These are phyloP conservation scores for Teinopalpus imperialis DNA, from an alignment of 2,888 invertebrate genomes.

Conservation along the genomic window DNA sequence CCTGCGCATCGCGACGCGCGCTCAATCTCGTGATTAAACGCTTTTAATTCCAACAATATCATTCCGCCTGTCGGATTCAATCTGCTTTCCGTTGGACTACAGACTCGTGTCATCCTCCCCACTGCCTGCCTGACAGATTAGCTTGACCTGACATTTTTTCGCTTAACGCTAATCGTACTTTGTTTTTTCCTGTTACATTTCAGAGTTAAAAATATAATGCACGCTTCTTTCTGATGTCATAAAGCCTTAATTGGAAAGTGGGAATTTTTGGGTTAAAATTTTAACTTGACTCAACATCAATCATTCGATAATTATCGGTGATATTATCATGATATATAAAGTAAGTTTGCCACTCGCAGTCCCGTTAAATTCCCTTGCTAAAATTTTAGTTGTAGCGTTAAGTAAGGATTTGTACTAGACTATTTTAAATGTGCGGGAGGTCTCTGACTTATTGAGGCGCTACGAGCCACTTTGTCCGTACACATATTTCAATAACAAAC, in stretches of 20 bases:
- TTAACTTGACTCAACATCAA: conserved; percentile 7
- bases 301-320: conserved; percentile 1
- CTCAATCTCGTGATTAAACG: conserved; percentile 75
- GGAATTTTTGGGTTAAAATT: neutral
- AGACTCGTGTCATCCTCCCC: conserved; percentile 54
- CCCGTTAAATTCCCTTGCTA: neutral
- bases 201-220: neutral
- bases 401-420: neutral
- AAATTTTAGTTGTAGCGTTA: neutral
- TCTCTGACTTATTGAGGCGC: conserved; percentile 6
- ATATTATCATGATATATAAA: neutral
- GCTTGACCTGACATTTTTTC: conserved; percentile 41
- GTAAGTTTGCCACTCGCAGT: neutral
- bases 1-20: conserved; percentile 57
- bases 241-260: neutral
- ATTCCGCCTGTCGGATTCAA: conserved; percentile 69
- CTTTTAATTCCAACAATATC: conserved; percentile 79
- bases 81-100: conserved; percentile 49
- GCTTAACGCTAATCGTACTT: conserved; percentile 2
- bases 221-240: conserved; percentile 1
- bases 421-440: conserved; percentile 2
- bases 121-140: conserved; percentile 32
- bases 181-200: neutral
- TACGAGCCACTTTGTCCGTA: conserved; percentile 4
- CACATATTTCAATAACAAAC: conserved; percentile 17